These are phyloP conservation scores for Erynnis tages DNA, from an alignment of 2,888 invertebrate species.

Conservation along the genomic window DNA sequence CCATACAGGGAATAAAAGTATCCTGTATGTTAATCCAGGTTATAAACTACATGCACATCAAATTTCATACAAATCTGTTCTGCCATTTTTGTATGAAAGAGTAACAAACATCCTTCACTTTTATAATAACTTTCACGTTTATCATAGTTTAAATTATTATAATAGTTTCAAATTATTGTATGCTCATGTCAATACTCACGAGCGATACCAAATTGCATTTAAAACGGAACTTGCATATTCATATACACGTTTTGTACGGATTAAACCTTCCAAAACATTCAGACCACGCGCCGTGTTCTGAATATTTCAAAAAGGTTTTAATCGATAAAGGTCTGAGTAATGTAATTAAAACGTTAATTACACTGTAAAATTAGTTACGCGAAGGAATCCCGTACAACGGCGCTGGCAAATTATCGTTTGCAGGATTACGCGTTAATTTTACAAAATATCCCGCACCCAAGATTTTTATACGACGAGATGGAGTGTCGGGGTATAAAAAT, in stretches of 20 bases:
- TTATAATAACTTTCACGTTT: too few species aligned
- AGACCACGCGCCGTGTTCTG: neutral
- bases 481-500: too few species aligned
- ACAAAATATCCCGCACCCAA: neutral
- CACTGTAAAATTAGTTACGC: conserved; percentile 7
- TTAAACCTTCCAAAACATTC: neutral
- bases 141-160: too few species aligned
- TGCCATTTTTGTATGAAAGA: too few species aligned
- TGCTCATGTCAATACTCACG: neutral
- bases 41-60: too few species aligned
- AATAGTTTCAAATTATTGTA: too few species aligned
- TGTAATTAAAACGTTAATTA: conserved; percentile 16
- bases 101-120: too few species aligned
- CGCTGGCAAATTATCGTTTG: conserved; percentile 2
- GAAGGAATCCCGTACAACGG: conserved; percentile 6
- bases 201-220: too few species aligned
- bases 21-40: too few species aligned
- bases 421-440: conserved; percentile 13
- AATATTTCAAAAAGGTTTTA: conserved; percentile 2
- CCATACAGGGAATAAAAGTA: too few species aligned
- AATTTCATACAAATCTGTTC: too few species aligned
- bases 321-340: conserved; percentile 12
- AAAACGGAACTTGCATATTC: neutral
- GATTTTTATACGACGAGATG: too few species aligned
- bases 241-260: neutral